Conservation (phyloP, 1,140 invertebrate species). For the Trinorchestia longiramus region DNA sequence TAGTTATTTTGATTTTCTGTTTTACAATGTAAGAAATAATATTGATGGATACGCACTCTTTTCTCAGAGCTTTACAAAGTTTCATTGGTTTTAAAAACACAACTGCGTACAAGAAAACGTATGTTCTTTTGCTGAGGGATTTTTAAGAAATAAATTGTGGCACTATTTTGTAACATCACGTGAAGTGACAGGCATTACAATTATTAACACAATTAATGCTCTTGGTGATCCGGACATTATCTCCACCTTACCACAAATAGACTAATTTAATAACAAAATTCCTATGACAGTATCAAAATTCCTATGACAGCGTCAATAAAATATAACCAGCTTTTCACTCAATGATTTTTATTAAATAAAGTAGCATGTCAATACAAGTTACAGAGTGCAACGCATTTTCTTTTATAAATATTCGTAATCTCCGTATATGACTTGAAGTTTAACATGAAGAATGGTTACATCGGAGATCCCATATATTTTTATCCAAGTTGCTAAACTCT, state of each 20-base stretch:
- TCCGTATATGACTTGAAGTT: neutral
- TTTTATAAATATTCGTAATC: neutral
- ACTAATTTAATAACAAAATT: too few species aligned
- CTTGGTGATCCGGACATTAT: neutral
- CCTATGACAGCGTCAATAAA: neutral
- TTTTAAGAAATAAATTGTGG: neutral
- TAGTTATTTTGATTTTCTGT: neutral
- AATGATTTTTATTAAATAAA: neutral
- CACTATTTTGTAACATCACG: neutral
- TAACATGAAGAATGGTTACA: neutral
- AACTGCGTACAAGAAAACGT: neutral
- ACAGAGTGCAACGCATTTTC: neutral
- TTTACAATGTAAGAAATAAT: neutral
- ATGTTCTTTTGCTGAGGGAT: neutral
- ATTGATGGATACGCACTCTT: neutral
- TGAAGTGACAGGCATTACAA: neutral
- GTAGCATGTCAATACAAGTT: neutral
- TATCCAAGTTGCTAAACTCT: neutral
- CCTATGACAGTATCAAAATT: too few species aligned
- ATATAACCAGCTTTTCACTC: neutral
- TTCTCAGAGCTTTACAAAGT: neutral
- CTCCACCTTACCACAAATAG: neutral
- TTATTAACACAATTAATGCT: neutral
- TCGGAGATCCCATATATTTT: neutral
- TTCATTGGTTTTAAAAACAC: neutral